Evolutionary conservation across 2,888 invertebrate genomes (phyloP), one percentile per base, ranked within the genome.

Genomic region (Meteorus colon): DNA sequence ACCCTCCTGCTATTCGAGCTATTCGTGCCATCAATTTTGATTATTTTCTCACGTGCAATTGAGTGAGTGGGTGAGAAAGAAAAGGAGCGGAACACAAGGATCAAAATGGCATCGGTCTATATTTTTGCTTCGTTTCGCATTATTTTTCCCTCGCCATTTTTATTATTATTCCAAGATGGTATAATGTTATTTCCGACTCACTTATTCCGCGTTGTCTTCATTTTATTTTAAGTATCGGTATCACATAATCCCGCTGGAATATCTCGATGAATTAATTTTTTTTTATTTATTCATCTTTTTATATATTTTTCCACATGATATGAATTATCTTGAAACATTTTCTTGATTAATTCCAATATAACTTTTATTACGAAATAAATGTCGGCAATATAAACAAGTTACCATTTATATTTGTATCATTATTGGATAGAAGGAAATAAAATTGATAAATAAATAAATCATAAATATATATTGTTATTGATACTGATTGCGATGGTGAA

Each of bases 21-120:
- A 62, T 73, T 62, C 73, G 16, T 60, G 63, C 73, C 65, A 77
- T 77, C 70, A 73, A 74, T 77, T 74, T 66, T 74, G 69, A 74
- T 77, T 74, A 77, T 73, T 62, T 65, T 70, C 65, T 48, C 14
- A 45, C 45, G 70, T 73, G n/a, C 65, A 62, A 67, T 66, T 37
- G 24, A 55, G 55, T 55, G 55, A 55, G 55, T 55, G 55, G 19
- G n/a, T 55, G 55, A 55, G 55, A 8, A 55, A 65, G 37, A 63
- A 5, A 34, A n/a, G 29, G 3, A 16, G 31, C 27, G 14, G n/a
- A 24, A 27, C 59, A 19, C 19, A 10, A 62, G 31, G 27, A 62
- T 12, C 31, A 31, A 29, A 62, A 55, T 55, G 19, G 55, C 48
- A 19, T 55, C 4, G 1, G 24, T n/a, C 19, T 24, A 55, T 19